A percentile compares a stretch with the other conserved stretches of the same genome.
Conservation (phyloP, 2,888 invertebrate species). For the Alentia gelatinosa region DNA sequence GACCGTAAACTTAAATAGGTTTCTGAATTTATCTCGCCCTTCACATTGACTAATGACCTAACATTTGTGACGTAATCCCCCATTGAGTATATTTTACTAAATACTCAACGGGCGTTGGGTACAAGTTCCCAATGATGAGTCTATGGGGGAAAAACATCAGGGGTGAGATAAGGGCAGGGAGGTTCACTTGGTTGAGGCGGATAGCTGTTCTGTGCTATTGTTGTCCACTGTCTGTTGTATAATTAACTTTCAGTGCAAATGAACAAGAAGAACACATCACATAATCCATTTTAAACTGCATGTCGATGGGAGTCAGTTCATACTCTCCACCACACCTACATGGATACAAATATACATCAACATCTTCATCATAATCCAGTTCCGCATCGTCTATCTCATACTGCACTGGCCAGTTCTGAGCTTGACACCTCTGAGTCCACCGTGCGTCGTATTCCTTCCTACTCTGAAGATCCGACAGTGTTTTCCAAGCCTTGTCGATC, state of each 20-base stretch:
- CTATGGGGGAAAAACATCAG: too few relatives aligned
- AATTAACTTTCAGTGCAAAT: conserved; percentile 68
- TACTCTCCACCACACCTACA: conserved; percentile 75
- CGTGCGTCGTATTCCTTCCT: conserved; percentile 71
- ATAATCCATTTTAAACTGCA: conserved; percentile 69
- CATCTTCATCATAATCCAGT: conserved; percentile 71
- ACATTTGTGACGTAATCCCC: too few relatives aligned
- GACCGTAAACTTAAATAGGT: too few relatives aligned
- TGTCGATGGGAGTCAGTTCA: conserved; percentile 67
- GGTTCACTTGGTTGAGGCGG: too few relatives aligned
- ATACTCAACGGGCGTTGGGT: too few relatives aligned
- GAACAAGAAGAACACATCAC: conserved; percentile 76
- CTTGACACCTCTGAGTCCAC: conserved; percentile 71
- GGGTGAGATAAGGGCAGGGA: too few relatives aligned
- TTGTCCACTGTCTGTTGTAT: background rate
- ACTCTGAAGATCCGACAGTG: conserved; percentile 68
- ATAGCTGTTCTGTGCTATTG: background rate
- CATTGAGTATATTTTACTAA: too few relatives aligned
- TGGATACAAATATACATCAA: conserved; percentile 62
- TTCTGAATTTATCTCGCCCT: too few relatives aligned
- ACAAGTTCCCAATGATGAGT: too few relatives aligned
- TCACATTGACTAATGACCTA: too few relatives aligned
- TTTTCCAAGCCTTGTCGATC: conserved; percentile 72
- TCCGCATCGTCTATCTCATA: conserved; percentile 72
- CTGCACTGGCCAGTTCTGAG: conserved; percentile 74